These are phyloP conservation scores for Zygogramma bicolorata DNA, from an alignment of 2,888 invertebrate species.

Conservation along the genomic window DNA sequence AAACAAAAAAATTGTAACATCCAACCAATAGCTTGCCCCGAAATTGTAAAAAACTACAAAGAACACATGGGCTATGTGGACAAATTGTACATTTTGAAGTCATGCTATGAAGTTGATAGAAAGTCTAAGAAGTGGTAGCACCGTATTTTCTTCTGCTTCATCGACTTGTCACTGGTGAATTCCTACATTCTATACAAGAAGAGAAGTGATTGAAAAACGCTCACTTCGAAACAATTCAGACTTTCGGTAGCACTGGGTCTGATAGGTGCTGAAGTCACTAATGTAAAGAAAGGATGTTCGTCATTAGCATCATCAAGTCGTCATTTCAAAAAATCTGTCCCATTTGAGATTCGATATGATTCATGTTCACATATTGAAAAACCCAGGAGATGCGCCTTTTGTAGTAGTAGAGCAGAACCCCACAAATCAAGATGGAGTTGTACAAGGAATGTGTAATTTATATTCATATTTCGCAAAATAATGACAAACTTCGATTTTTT, in stretches of 20 bases:
- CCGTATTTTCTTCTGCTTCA: conserved; percentile 26
- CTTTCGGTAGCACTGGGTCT: neutral
- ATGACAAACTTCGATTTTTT: neutral
- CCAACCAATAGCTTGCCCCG: conserved; percentile 12
- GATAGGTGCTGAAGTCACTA: neutral
- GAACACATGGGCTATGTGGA: conserved; percentile 50
- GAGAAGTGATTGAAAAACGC: neutral
- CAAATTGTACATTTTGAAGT: conserved; percentile 53
- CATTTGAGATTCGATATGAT: neutral
- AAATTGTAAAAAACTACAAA: conserved; percentile 14
- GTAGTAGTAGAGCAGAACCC: conserved; percentile 21
- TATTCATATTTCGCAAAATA: neutral
- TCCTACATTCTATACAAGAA: neutral
- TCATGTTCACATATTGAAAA: conserved; percentile 20
- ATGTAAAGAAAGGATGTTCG: neutral
- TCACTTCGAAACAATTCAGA: neutral
- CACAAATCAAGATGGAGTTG: conserved; percentile 16
- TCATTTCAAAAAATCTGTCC: conserved; percentile 1
- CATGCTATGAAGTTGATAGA: conserved; percentile 52
- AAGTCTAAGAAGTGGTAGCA: conserved; percentile 58
- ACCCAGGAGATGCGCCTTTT: conserved; percentile 20
- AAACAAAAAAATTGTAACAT: neutral
- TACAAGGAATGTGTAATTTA: neutral
- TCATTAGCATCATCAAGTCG: neutral
- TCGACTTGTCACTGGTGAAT: neutral